A percentile compares a stretch with the other conserved stretches of the same genome.
Evolutionary conservation across 1,140 invertebrate species (phyloP).

Genomic region (Dendroctonus valens): DNA sequence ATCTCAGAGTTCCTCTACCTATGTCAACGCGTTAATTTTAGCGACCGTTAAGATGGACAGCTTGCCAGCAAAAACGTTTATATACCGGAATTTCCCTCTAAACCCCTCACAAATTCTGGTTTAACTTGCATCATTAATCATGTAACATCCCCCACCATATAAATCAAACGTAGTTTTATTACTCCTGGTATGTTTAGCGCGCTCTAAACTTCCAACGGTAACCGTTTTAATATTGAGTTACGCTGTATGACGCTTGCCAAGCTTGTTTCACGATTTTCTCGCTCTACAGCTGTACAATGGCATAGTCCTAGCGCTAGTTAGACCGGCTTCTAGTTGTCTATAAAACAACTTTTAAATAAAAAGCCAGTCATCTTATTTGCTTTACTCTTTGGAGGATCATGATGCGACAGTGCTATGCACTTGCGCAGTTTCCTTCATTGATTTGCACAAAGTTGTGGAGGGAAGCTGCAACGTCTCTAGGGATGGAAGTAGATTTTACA

Average conservation of each 20-base stretch:
- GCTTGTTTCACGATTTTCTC: background rate
- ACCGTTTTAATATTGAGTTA: slow-evolving; percentile 15
- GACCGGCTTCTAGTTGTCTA: slow-evolving; percentile 2
- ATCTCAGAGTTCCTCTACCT: too few species aligned
- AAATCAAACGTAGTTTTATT: slow-evolving; percentile 18
- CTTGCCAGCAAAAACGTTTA: too few species aligned
- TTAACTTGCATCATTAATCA: slow-evolving; percentile 12
- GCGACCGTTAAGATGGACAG: too few species aligned
- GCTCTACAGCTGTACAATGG: background rate
- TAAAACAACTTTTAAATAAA: slow-evolving; percentile 21
- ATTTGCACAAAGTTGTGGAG: slow-evolving; percentile 21
- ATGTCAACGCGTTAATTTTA: too few species aligned
- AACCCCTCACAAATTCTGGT: slow-evolving; percentile 10
- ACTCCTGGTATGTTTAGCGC: slow-evolving; percentile 14
- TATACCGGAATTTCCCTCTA: slow-evolving; percentile 6
- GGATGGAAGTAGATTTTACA: background rate
- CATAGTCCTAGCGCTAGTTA: slow-evolving; percentile 1
- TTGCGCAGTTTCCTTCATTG: slow-evolving; percentile 23
- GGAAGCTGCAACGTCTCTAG: slow-evolving; percentile 21
- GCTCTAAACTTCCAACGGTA: slow-evolving; percentile 12
- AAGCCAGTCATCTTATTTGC: slow-evolving; percentile 22
- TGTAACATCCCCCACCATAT: slow-evolving; percentile 1
- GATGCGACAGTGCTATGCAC: slow-evolving; percentile 24
- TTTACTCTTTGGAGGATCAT: slow-evolving; percentile 22
- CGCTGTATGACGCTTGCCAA: slow-evolving; percentile 3